Conservation (phyloP, 1,140 invertebrate genomes). For the Yoshiicerus persimilis region DNA sequence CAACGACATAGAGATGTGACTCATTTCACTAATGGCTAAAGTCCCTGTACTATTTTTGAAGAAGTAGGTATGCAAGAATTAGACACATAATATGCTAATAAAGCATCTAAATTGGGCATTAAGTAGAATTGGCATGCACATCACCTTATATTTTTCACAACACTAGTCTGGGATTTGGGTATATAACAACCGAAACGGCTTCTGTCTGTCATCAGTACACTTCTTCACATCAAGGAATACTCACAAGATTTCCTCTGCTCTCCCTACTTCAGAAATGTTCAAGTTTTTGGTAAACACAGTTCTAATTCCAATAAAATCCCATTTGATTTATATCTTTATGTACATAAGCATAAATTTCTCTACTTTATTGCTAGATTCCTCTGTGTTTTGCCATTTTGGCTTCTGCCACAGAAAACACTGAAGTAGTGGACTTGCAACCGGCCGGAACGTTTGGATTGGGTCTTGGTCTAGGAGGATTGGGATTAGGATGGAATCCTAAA, state of each 20-base stretch:
- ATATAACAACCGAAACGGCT: background rate
- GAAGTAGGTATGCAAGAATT: no score
- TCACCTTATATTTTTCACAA: background rate
- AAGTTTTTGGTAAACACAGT: background rate
- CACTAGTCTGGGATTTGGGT: background rate
- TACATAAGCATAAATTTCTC: no score
- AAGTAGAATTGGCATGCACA: background rate
- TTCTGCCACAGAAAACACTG: background rate
- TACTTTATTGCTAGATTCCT: background rate
- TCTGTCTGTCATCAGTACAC: background rate
- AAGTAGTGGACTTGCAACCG: background rate
- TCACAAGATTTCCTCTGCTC: no score
- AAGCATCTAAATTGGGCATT: background rate
- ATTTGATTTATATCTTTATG: background rate
- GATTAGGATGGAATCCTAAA: background rate
- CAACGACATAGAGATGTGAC: no score
- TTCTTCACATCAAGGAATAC: background rate
- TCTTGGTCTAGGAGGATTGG: background rate
- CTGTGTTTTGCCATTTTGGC: background rate
- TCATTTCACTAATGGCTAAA: no score
- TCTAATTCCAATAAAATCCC: background rate
- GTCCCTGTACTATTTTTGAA: background rate
- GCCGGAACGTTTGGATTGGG: background rate
- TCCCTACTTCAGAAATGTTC: background rate
- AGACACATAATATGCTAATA: background rate